Base-by-base conservation (phyloP, 2,888 invertebrate species). In the Caenorhabditis sp. region DNA sequence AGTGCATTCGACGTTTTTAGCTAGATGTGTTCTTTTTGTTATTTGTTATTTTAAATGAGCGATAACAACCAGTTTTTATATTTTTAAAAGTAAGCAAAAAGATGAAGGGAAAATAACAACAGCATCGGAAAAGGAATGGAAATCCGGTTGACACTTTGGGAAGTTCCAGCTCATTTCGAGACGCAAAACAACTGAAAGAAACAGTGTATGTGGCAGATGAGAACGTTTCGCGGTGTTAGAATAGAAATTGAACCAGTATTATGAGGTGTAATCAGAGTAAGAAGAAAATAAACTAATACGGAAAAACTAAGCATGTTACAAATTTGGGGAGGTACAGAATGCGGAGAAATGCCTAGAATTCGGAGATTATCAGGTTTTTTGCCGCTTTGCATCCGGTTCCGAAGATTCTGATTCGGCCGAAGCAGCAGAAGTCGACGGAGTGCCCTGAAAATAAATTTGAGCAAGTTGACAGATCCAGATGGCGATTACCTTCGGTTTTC, bases 181-280 rank as follows among this genome's bases (percentile, higher is more conserved):
- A 24, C 52, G 35, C 52, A 59, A 15, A 70, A 70, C 56, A 66
- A 66, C 65, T 32, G 37, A 41, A 17, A 41, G 30, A 13, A 53
- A 62, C 39, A 50, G 30, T 30, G 41, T 20, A 11, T 30, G 41
- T 5, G 13, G 15, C 20, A 53, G 37, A 46, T 63, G 63, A 63
- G 55, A 65, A 55, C 55, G 37, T 48, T 37, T 39, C n/a, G n/a
- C n/a, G n/a, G 58, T 46, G 58, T 59, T 58, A 52, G 56, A 58
- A 50, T 48, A 39, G 59, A 68, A 52, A 59, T 58, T 35, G 30
- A 59, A 59, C 59, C 68, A 50, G 66, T 66, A 66, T 56, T 66
- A 15, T 46, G 17, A 52, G 35, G 13, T 22, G 24, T 41, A 35
- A 37, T 32, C 8, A 20, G 26, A 26, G 48, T 4, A 13, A 50